Percentiles rank a stretch among this genome's conserved stretches.
Evolutionary conservation across 2,113 vertebrate genomes (phyloP).

Genomic region (Nannospalax galili): DNA sequence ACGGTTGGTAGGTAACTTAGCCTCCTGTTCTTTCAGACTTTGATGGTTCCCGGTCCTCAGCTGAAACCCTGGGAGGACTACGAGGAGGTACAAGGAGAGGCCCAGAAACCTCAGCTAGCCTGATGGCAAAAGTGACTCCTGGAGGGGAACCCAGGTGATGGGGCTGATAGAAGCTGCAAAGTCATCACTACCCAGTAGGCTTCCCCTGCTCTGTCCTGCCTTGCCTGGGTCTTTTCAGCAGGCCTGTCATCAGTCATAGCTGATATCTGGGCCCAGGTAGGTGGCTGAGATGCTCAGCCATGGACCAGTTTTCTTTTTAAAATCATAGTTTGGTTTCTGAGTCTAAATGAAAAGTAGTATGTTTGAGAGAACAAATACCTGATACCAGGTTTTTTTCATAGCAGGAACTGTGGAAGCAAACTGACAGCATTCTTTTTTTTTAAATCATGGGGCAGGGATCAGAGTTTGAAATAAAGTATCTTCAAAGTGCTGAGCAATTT

Average conservation of each 20-base stretch:
- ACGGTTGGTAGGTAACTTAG: constrained; percentile 12
- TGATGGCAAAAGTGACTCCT: constrained; percentile 78
- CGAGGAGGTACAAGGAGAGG: constrained; percentile 81
- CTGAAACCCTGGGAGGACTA: constrained; percentile 87
- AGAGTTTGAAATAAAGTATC: constrained; percentile 56
- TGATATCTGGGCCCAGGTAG: background rate
- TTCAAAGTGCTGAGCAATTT: background rate
- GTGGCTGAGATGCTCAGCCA: background rate
- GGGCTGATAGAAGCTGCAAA: background rate
- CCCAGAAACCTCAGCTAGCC: constrained; percentile 76
- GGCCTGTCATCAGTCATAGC: background rate
- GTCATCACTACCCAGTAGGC: background rate
- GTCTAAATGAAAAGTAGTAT: background rate
- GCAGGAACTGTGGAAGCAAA: background rate
- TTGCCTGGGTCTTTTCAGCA: background rate
- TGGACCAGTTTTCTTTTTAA: background rate
- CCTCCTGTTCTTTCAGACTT: constrained; percentile 87
- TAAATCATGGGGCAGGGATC: background rate
- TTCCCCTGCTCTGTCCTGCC: background rate
- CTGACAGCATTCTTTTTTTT: background rate
- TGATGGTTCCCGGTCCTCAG: constrained; percentile 92
- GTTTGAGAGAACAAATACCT: background rate
- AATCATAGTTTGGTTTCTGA: background rate
- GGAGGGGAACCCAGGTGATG: background rate
- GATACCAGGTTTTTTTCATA: background rate